A percentile compares a stretch with the other conserved stretches of the same genome.
These are phyloP conservation scores for Axis porcinus DNA, from an alignment of 2,113 vertebrate genomes.

Conservation along the genomic window DNA sequence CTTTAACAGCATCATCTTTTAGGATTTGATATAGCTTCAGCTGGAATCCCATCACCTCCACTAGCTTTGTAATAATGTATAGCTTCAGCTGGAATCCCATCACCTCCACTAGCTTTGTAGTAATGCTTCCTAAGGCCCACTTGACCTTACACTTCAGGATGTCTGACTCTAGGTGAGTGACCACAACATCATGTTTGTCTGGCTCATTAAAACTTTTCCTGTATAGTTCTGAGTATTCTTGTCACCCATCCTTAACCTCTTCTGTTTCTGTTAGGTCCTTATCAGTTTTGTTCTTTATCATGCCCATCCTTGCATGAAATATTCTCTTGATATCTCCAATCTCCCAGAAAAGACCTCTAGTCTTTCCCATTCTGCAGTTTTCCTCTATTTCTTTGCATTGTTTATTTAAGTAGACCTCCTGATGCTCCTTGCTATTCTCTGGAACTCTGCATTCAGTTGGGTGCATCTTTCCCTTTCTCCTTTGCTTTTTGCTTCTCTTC, in stretches of 20 bases:
- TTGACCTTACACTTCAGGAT: not conserved
- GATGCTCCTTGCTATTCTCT: not conserved
- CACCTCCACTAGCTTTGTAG: not conserved
- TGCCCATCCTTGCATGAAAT: not conserved
- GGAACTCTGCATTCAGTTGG: not conserved
- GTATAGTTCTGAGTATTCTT: not conserved
- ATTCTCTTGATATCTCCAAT: not conserved
- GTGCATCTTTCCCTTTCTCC: not conserved
- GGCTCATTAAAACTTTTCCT: not conserved
- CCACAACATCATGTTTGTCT: not conserved
- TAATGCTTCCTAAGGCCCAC: not conserved
- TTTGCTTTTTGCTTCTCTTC: not conserved
- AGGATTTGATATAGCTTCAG: not conserved
- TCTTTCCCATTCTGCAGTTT: not conserved
- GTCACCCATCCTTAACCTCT: not conserved
- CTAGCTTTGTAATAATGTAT: not conserved
- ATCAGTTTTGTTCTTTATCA: not conserved
- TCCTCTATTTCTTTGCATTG: not conserved
- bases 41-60: not conserved
- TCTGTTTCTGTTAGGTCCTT: not conserved
- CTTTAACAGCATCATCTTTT: not conserved
- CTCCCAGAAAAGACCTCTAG: not conserved
- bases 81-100: not conserved
- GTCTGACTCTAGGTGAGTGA: not conserved
- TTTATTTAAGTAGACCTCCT: not conserved